Conservation (phyloP, 2,797 vertebrate genomes). For the Oryzias dopingdopingensis region DNA sequence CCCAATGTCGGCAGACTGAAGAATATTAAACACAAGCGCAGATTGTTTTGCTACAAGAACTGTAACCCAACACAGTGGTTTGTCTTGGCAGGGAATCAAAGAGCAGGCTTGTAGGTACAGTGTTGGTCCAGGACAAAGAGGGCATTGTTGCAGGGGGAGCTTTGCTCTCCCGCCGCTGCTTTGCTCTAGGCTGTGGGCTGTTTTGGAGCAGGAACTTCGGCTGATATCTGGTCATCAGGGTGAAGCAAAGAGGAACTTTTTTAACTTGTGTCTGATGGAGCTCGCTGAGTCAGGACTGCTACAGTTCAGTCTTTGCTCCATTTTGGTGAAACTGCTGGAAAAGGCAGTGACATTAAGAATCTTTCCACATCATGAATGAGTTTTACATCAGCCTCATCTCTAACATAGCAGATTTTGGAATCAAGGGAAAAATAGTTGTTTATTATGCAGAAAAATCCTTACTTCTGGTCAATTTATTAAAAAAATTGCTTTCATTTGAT, state of each 20-base stretch:
- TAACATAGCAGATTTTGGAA: constrained; percentile 10
- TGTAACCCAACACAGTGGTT: constrained; percentile 86
- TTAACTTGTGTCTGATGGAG: constrained; percentile 6
- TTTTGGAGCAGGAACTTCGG: constrained; percentile 69
- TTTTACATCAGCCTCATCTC: constrained; percentile 43
- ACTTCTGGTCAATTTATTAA: too few species aligned
- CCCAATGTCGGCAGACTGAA: constrained; percentile 81
- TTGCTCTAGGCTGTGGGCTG: constrained; percentile 71
- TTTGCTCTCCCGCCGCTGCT: constrained; percentile 77
- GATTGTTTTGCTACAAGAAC: constrained; percentile 87
- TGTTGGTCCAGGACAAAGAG: constrained; percentile 85
- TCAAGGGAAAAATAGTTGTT: too few species aligned
- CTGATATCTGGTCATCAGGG: constrained; percentile 76
- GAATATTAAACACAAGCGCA: constrained; percentile 86
- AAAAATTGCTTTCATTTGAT: too few species aligned
- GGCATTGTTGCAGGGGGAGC: constrained; percentile 81
- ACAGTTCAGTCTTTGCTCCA: background rate
- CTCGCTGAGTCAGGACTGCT: constrained; percentile 8
- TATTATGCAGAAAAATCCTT: too few species aligned
- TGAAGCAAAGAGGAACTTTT: constrained; percentile 30
- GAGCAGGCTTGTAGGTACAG: constrained; percentile 80
- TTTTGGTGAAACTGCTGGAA: constrained; percentile 28
- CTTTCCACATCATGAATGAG: constrained; percentile 46
- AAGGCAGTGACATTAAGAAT: constrained; percentile 47
- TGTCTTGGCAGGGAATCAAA: constrained; percentile 89